Evolutionary conservation across 2,797 vertebrate genomes (phyloP), one percentile per base, ranked within the genome.

Genomic region (Acipenser transmontanus): DNA sequence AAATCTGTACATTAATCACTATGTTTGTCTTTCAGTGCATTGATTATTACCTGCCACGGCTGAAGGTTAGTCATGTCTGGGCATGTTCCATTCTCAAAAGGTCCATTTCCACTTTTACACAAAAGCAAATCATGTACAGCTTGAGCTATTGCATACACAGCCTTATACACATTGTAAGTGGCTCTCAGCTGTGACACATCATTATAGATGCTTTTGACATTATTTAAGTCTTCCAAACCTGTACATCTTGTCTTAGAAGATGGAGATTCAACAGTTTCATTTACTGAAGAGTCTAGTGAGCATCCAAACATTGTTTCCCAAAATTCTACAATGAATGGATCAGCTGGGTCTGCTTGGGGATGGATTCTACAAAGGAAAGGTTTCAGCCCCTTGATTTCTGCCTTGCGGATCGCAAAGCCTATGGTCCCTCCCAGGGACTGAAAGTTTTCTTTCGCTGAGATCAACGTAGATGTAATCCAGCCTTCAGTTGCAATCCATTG

Each of bases 401-500:
- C 76, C 62, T 62, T 76, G 17, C 63, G 62, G 50, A 80, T 60
- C 17, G 78, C 75, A 71, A 81, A 83, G 12, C 82, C 80, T 12
- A 82, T 69, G 1, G 80, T 80, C 14, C 79, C 81, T 1, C 68
- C 66, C 64, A 82, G 50, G 0, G 66, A 73, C 17, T 65, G 66
- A 49, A 76, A 61, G 60, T 72, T 76, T 20, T 47, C 34, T 17
- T 73, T 63, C 4, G 61, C 62, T 12, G 74, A 72, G 4, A 77
- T 47, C 8, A 68, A 14, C 12, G 66, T 62, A 1, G 76, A 75
- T 1, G 78, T 76, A 52, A 79, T 69, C 78, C 80, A 83, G 57
- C 77, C 75, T n/a, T 81, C 77, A 7, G 81, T 80, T 8, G 78
- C 82, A 12, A 85, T 74, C 81, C 82, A 86, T 71, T 82, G 77